phyloP scores from a whole-genome alignment of 2,113 vertebrate species.

The Cacatua alba region DNA sequence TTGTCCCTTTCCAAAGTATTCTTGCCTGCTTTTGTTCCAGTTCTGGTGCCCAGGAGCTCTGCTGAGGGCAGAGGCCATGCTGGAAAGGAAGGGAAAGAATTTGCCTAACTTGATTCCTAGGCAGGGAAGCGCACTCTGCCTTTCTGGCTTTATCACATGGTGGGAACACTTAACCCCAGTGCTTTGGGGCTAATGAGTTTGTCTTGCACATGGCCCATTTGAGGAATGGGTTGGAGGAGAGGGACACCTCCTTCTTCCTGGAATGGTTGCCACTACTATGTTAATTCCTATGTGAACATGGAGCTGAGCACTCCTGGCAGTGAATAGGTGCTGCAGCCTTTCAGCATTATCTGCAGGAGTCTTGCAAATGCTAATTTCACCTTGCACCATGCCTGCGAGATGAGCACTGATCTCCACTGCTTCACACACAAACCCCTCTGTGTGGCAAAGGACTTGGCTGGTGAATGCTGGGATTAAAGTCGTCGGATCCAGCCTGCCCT shows the following conservation, averaged over 20 bases:
- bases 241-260: not conserved
- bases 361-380: not conserved
- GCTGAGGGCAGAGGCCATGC: not conserved
- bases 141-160: not conserved
- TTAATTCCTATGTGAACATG: not conserved
- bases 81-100: not conserved
- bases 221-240: not conserved
- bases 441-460: not conserved
- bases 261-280: not conserved
- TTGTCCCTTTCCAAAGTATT: not conserved
- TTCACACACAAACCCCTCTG: not conserved
- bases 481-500: rapidly evolving
- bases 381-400: not conserved
- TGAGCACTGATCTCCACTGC: not conserved
- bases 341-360: not conserved
- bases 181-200: not conserved
- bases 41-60: not conserved
- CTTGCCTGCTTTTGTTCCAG: not conserved
- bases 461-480: not conserved
- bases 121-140: not conserved
- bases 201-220: not conserved
- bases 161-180: not conserved
- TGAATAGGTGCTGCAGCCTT: not conserved
- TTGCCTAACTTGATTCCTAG: not conserved
- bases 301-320: not conserved